Percentiles rank a stretch among this genome's conserved stretches.
Conservation (phyloP, 2,113 vertebrate genomes). For the Nibea albiflora region DNA sequence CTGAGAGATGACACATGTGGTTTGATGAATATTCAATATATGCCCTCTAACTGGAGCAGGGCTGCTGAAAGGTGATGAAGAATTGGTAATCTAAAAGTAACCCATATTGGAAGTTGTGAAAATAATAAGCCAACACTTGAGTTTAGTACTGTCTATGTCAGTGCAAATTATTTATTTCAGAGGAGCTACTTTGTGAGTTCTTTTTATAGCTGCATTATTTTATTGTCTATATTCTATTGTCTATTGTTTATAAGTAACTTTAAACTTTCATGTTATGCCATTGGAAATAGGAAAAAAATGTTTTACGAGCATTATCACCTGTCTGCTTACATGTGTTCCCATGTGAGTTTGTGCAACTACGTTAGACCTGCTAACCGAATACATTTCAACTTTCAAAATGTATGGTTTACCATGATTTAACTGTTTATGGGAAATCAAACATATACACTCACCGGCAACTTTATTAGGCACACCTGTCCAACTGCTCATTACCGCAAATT, state of each 20-base stretch:
- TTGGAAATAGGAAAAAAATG: not conserved
- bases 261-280: not conserved
- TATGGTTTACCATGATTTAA: not conserved
- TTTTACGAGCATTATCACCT: not conserved
- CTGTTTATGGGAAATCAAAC: not conserved
- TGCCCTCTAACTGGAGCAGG: slow-evolving; percentile 28
- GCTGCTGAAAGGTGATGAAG: slow-evolving; percentile 36
- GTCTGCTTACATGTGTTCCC: not conserved
- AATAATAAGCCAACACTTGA: slow-evolving; percentile 34
- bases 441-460: too few relatives aligned
- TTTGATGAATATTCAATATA: slow-evolving; percentile 70
- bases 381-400: not conserved
- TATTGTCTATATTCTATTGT: slow-evolving; percentile 6
- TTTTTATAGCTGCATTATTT: slow-evolving; percentile 1
- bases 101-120: slow-evolving; percentile 21
- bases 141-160: not conserved
- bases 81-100: slow-evolving; percentile 34
- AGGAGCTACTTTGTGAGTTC: not conserved
- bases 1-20: slow-evolving; percentile 56
- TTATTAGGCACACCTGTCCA: too few relatives aligned
- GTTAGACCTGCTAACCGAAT: not conserved
- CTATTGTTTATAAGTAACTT: slow-evolving; percentile 1
- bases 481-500: too few relatives aligned
- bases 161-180: not conserved
- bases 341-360: not conserved